Evolutionary conservation across 2,888 invertebrate genomes (phyloP).

Genomic region (Odontocolon sp.): DNA sequence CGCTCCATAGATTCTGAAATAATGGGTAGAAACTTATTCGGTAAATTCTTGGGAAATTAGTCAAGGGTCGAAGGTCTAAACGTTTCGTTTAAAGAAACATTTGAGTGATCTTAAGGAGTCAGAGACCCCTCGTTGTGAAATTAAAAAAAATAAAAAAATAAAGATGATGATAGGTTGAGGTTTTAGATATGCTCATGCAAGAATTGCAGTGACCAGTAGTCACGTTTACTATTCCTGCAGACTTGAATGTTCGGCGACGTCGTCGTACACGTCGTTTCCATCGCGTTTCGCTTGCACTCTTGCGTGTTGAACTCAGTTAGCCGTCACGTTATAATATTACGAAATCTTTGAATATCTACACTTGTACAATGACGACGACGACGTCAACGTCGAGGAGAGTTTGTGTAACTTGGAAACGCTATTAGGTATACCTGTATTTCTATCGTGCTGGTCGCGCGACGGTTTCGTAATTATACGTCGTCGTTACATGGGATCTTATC

Average conservation of each 20-base stretch:
- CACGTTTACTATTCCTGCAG: neutral
- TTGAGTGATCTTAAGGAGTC: no score
- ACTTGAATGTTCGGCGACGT: neutral
- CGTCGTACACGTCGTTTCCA: neutral
- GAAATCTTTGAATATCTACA: constrained; percentile 46
- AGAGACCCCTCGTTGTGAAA: no score
- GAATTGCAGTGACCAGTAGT: no score
- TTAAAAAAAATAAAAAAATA: no score
- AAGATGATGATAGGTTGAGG: no score
- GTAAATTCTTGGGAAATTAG: no score
- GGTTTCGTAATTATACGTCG: constrained; percentile 32
- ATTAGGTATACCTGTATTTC: neutral
- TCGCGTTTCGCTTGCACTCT: constrained; percentile 18
- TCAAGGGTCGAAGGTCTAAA: no score
- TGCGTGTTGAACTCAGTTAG: constrained; percentile 20
- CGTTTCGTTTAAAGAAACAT: no score
- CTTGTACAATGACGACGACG: constrained; percentile 18
- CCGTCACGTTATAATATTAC: constrained; percentile 24
- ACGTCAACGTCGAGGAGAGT: constrained; percentile 7
- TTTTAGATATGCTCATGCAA: no score
- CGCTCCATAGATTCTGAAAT: no score
- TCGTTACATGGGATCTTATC: constrained; percentile 36
- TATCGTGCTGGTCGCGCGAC: constrained; percentile 1
- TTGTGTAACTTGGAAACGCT: neutral
- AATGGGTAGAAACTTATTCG: no score